Percentiles rank a stretch among this genome's conserved stretches.
phyloP scores from a whole-genome alignment of 1,140 invertebrate species.

The Brachionus plicatilis region DNA sequence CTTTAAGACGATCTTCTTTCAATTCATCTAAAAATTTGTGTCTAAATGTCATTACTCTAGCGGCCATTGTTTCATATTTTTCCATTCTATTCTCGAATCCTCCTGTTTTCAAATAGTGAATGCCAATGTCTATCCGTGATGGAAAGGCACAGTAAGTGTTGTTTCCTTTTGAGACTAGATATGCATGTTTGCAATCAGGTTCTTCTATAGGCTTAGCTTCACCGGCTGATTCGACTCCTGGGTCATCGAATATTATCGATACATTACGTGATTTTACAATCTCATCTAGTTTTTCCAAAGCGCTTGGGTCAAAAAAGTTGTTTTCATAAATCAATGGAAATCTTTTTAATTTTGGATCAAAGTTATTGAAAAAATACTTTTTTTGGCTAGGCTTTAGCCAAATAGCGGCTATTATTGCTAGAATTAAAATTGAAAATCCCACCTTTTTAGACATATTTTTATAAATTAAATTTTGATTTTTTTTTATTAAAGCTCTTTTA shows the following conservation, averaged over 20 bases:
- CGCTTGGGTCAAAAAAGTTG: not conserved
- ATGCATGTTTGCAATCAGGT: slow-evolving; percentile 9
- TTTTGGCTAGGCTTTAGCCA: not conserved
- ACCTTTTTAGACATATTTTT: not conserved
- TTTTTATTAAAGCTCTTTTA: not conserved
- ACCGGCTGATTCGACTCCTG: slow-evolving; percentile 14
- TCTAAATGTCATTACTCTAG: slow-evolving; percentile 22
- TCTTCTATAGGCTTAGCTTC: not conserved
- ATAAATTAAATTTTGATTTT: not conserved
- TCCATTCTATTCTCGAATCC: slow-evolving; percentile 31
- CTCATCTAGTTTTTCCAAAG: not conserved
- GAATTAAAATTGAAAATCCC: not conserved
- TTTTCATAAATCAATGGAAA: slow-evolving; percentile 20
- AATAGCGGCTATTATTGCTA: not conserved
- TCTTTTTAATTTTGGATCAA: not conserved
- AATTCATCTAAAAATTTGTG: slow-evolving; percentile 27
- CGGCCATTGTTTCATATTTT: slow-evolving; percentile 33
- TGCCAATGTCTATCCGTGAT: not conserved
- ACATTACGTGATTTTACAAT: slow-evolving; percentile 10
- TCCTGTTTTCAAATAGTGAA: slow-evolving; percentile 28
- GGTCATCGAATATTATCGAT: not conserved
- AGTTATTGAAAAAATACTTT: not conserved
- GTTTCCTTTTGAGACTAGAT: not conserved
- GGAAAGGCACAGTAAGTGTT: slow-evolving; percentile 18
- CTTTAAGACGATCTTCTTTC: not conserved